Evolutionary conservation across 2,797 vertebrate species (phyloP).

Genomic region (Chelmon rostratus): DNA sequence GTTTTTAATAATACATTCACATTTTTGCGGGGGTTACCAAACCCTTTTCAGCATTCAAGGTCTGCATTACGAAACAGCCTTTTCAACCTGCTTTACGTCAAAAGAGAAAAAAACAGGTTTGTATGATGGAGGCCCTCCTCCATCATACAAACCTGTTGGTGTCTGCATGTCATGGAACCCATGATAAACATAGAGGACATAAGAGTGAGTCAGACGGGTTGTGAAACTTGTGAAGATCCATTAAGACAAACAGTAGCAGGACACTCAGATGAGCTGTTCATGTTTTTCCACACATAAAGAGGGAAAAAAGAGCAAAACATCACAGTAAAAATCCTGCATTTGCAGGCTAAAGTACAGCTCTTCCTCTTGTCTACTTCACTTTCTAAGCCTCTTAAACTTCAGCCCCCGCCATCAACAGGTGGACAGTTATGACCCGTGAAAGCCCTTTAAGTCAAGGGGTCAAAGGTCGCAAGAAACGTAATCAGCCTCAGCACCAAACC

Average conservation of each 20-base stretch:
- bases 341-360: background rate
- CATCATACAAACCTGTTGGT: too few species aligned
- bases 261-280: background rate
- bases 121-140: background rate
- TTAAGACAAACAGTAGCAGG: background rate
- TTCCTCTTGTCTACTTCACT: background rate
- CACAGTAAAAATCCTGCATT: background rate
- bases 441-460: constrained; percentile 34
- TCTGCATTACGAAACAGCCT: background rate
- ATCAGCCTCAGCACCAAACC: constrained; percentile 37
- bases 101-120: background rate
- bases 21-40: background rate
- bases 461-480: constrained; percentile 42
- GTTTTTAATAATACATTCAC: background rate
- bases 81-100: background rate
- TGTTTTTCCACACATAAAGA: background rate
- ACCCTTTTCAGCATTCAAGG: background rate
- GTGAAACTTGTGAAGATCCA: background rate
- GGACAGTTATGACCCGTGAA: constrained; percentile 48
- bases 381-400: constrained; percentile 20
- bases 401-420: constrained; percentile 23
- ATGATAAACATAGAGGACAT: background rate
- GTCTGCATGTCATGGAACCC: background rate
- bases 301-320: background rate
- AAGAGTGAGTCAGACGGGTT: background rate